Percentiles rank a stretch among this genome's conserved stretches.
Conservation (phyloP, 2,888 invertebrate genomes). For the Monochamus alternatus region DNA sequence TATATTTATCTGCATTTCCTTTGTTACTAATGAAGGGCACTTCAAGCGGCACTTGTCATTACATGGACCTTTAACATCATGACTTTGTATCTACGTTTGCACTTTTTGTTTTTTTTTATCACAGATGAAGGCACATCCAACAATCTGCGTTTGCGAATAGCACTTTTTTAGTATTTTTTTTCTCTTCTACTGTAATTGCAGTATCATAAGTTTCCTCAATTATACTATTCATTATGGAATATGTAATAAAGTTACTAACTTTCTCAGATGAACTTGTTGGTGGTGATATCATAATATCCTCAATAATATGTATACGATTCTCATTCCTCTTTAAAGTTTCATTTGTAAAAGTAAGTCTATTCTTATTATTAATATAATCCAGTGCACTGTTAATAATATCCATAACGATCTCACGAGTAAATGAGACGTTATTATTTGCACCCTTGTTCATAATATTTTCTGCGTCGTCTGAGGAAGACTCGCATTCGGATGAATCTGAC, state of each 20-base stretch:
- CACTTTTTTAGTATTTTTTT: background rate
- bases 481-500: slow-evolving; percentile 12
- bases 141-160: slow-evolving; percentile 14
- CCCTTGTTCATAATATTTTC: slow-evolving; percentile 5
- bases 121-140: slow-evolving; percentile 10
- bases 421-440: slow-evolving; percentile 11
- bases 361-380: slow-evolving; percentile 12
- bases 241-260: slow-evolving; percentile 13
- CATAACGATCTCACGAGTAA: background rate
- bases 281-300: slow-evolving; percentile 10
- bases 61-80: background rate
- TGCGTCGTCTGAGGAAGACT: slow-evolving; percentile 4
- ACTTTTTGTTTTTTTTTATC: slow-evolving; percentile 10
- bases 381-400: slow-evolving; percentile 8
- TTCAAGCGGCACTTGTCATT: slow-evolving; percentile 8
- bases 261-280: background rate
- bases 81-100: background rate
- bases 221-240: slow-evolving; percentile 6
- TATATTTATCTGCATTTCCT: slow-evolving; percentile 8
- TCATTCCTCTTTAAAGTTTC: slow-evolving; percentile 9
- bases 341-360: slow-evolving; percentile 10
- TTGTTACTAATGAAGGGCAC: slow-evolving; percentile 8
- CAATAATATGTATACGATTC: slow-evolving; percentile 5
- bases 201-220: slow-evolving; percentile 8
- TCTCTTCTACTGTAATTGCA: slow-evolving; percentile 4